Percentiles rank a stretch among this genome's conserved stretches.
Evolutionary conservation across 2,797 vertebrate genomes (phyloP).

Genomic region (Dicrostonyx torquatus): DNA sequence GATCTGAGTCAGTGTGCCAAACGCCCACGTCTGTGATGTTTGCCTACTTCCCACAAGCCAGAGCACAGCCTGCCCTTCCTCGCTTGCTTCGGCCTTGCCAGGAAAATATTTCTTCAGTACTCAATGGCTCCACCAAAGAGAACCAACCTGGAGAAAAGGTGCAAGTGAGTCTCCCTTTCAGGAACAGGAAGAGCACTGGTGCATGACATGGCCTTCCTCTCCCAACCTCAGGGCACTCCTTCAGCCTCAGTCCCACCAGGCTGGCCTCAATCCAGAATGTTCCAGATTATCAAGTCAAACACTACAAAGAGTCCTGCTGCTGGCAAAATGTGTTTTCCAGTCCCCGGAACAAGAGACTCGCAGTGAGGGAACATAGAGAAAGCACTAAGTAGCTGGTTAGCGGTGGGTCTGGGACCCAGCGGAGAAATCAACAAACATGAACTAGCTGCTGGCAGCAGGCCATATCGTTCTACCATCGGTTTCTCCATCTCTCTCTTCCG

Average conservation of each 20-base stretch:
- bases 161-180: background rate
- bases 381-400: slow-evolving; percentile 9
- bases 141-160: background rate
- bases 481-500: background rate
- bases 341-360: slow-evolving; percentile 29
- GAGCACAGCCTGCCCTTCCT: background rate
- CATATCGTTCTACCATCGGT: background rate
- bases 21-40: background rate
- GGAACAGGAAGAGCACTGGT: background rate
- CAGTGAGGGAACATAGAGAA: background rate
- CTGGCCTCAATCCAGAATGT: slow-evolving; percentile 4
- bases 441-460: slow-evolving; percentile 4
- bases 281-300: slow-evolving; percentile 53
- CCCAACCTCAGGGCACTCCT: background rate
- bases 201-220: background rate
- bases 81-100: background rate
- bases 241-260: background rate
- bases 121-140: background rate
- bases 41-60: background rate
- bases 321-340: slow-evolving; percentile 49
- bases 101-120: background rate
- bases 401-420: background rate
- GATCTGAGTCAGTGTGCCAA: background rate
- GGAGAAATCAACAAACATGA: slow-evolving; percentile 51
- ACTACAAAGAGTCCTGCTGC: slow-evolving; percentile 64